phyloP scores from a whole-genome alignment of 2,797 vertebrate genomes.

The Sebastes kiyomatsui region DNA sequence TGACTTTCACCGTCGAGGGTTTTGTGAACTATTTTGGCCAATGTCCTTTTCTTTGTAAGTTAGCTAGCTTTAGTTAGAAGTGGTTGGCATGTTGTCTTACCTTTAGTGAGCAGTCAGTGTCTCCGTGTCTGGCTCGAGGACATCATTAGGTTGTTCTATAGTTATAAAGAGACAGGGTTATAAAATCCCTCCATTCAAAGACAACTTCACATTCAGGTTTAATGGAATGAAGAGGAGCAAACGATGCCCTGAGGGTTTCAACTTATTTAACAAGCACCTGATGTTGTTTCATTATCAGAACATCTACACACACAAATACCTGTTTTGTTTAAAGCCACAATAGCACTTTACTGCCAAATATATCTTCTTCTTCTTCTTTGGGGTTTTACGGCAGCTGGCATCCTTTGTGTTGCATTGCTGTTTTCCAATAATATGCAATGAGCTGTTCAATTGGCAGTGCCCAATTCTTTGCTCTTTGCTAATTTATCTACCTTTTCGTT shows the following conservation, averaged over 20 bases:
- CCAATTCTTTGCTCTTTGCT: no score
- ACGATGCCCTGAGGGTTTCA: no score
- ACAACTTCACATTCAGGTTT: no score
- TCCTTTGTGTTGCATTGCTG: no score
- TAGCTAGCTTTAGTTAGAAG: background rate
- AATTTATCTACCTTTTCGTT: no score
- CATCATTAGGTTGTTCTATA: background rate
- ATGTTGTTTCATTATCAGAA: background rate
- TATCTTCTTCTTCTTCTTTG: no score
- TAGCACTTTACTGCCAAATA: no score
- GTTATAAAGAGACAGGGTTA: background rate
- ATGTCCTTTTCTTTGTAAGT: accelerated
- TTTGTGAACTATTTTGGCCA: background rate
- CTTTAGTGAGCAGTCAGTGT: background rate
- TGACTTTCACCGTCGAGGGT: accelerated
- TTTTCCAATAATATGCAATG: no score
- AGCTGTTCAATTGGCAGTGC: no score
- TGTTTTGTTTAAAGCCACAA: background rate
- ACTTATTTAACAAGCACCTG: background rate
- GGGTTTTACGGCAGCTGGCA: no score
- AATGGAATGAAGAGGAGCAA: no score
- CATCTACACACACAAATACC: background rate
- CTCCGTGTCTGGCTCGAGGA: background rate
- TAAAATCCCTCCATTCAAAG: no score
- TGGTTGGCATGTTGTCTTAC: background rate